Conservation (phyloP, 2,113 vertebrate species). For the Ornithorhynchus anatinus region DNA sequence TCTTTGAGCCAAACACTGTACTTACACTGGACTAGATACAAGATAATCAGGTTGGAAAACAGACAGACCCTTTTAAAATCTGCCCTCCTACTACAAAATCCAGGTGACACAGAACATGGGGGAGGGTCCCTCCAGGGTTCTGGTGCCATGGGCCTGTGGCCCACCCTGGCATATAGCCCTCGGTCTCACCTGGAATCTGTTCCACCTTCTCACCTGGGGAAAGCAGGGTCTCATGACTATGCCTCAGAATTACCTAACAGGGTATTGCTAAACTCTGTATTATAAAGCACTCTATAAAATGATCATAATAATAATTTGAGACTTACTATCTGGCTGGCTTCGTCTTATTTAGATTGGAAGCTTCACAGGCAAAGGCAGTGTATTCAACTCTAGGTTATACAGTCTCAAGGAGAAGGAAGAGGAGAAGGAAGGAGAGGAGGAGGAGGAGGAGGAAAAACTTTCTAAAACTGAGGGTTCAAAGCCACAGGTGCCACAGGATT, state of each 20-base stretch:
- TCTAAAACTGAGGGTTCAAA: conserved; percentile 44
- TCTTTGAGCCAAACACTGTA: no score
- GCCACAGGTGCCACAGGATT: background rate
- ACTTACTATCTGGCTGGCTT: background rate
- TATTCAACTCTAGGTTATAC: no score
- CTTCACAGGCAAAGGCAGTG: no score
- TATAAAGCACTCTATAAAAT: no score
- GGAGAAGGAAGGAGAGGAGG: conserved; percentile 3
- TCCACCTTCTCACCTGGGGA: background rate
- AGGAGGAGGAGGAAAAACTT: conserved; percentile 22
- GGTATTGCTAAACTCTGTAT: background rate
- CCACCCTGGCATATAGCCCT: no score
- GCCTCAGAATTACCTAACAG: background rate
- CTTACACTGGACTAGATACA: no score
- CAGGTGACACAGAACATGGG: no score
- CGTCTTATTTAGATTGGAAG: conserved; percentile 43
- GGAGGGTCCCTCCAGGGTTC: no score
- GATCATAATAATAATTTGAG: background rate
- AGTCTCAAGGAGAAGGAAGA: background rate
- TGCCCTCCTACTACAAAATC: no score
- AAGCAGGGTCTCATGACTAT: background rate
- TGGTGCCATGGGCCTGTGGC: no score
- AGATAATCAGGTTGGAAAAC: no score
- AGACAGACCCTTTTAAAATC: no score
- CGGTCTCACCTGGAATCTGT: background rate